Base-by-base conservation (phyloP, 2,888 invertebrate species). In the Prenolepis imparis region DNA sequence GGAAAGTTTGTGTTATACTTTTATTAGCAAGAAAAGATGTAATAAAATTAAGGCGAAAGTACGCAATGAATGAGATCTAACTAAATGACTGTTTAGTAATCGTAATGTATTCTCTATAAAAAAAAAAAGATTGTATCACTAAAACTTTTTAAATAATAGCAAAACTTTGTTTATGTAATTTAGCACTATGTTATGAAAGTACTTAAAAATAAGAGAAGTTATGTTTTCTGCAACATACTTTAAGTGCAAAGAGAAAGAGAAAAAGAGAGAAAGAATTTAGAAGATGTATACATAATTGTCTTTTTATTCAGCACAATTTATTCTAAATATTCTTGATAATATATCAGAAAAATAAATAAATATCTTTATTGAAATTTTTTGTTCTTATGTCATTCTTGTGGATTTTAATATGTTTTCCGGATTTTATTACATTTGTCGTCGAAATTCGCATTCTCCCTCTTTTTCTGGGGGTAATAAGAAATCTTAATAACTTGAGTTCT, bases 1-100 rank as follows among this genome's bases (percentile, higher is more conserved):
- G 70, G 12, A 24, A 82, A 73, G 44, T 57, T 61, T 28, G 39
- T 41, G 61, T 48, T 52, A 48, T 66, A 66, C 75, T 72, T 72
- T 72, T 57, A 73, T 41, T 41, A 18, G 3, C 8, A 41, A 36
- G 21, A n/a, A 39, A 57, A 36, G 8, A 12, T 15, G 18, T 11
- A 12, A 59, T 41, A 39, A 8, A 3, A 28, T 73, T 73, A 73
- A 41, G 6, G 39, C 39, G n/a, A 41, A 28, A 57, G 18, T 9
- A 1, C 21, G 18, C 12, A 6, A 39, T 2, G n/a, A 15, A 5
- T 70, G 55, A 15, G 11, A 59, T 12, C 4, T 55, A 2, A 5
- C 4, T 0, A 8, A 8, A 5, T 36, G 8, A 57, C 39, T 48
- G 18, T 59, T 73, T 57, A 24, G 12, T 18, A 12, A 72, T 57